Conservation (phyloP, 2,113 vertebrate species). For the Helogale parvula region DNA sequence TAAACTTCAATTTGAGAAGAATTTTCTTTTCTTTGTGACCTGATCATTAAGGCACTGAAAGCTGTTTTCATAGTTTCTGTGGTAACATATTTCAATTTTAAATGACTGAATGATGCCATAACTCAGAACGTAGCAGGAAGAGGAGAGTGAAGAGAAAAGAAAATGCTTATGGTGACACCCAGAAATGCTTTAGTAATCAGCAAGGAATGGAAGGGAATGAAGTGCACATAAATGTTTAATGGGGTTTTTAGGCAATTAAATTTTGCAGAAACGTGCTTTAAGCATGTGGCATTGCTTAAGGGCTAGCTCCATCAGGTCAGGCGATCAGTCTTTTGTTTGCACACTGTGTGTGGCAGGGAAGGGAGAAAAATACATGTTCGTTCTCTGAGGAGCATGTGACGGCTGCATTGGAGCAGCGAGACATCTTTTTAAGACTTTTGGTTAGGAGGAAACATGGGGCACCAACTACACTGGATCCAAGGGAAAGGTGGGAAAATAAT, state of each 20-base stretch:
- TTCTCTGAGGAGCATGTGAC: slow-evolving; percentile 4
- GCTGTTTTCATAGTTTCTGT: neutral
- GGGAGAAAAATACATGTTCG: slow-evolving; percentile 8
- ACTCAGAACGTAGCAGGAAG: slow-evolving; percentile 24
- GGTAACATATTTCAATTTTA: neutral
- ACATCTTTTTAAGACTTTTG: slow-evolving; percentile 9
- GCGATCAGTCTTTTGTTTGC: slow-evolving; percentile 13
- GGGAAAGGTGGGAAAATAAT: slow-evolving; percentile 48
- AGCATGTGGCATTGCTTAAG: slow-evolving; percentile 63
- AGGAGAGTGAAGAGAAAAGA: slow-evolving; percentile 40
- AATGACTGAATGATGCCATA: slow-evolving; percentile 22
- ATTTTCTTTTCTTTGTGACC: slow-evolving; percentile 33
- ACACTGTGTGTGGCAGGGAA: neutral
- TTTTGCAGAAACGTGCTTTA: slow-evolving; percentile 57
- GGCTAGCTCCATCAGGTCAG: slow-evolving; percentile 16
- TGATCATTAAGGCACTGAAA: neutral
- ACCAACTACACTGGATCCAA: neutral
- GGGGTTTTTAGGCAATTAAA: slow-evolving; percentile 63
- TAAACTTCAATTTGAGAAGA: slow-evolving; percentile 29
- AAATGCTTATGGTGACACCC: slow-evolving; percentile 57
- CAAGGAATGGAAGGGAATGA: slow-evolving; percentile 56
- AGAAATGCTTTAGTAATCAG: slow-evolving; percentile 61
- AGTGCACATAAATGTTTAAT: slow-evolving; percentile 51
- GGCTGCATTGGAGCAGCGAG: neutral
- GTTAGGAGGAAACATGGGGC: slow-evolving; percentile 22